Percentiles rank a stretch among this genome's conserved stretches.
These are phyloP conservation scores for Hydrozoanthus tunicans DNA, from an alignment of 64 coral and sea anemone genomes.

Conservation along the genomic window DNA sequence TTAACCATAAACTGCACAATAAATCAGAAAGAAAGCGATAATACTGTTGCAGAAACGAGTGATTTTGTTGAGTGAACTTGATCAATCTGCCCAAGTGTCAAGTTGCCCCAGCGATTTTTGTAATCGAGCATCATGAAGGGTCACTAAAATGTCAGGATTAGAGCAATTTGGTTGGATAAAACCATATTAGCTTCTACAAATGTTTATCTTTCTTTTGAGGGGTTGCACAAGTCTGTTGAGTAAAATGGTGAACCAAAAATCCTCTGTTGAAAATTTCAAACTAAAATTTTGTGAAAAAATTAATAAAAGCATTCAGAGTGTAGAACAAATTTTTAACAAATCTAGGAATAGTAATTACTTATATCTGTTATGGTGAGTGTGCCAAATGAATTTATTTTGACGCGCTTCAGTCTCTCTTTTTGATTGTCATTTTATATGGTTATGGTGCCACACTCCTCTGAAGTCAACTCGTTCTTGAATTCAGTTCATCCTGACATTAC, in stretches of 20 bases:
- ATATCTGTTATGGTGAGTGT: slow-evolving; percentile 22
- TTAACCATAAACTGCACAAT: slow-evolving; percentile 21
- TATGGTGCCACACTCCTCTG: not conserved
- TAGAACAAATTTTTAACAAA: slow-evolving; percentile 21
- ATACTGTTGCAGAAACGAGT: slow-evolving; percentile 25
- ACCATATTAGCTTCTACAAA: slow-evolving; percentile 31
- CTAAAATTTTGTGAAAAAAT: slow-evolving; percentile 28
- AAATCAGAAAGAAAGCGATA: slow-evolving; percentile 33
- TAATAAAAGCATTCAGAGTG: not conserved
- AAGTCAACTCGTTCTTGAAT: not conserved
- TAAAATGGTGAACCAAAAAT: slow-evolving; percentile 24
- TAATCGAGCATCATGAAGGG: slow-evolving; percentile 18
- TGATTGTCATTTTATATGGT: not conserved
- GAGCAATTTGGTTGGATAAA: slow-evolving; percentile 15
- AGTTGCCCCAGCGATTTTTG: not conserved
- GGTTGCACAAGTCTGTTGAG: slow-evolving; percentile 25
- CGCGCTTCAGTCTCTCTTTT: not conserved
- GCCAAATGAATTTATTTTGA: slow-evolving; percentile 31
- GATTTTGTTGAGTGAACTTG: slow-evolving; percentile 24
- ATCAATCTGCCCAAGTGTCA: slow-evolving; percentile 22
- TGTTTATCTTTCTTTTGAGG: slow-evolving; percentile 30
- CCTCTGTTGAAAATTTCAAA: slow-evolving; percentile 26
- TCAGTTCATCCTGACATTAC: slow-evolving; percentile 1
- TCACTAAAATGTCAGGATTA: slow-evolving; percentile 19
- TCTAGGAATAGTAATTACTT: slow-evolving; percentile 26